Evolutionary conservation across 2,113 vertebrate species (phyloP).

Genomic region (Emberiza fucata): DNA sequence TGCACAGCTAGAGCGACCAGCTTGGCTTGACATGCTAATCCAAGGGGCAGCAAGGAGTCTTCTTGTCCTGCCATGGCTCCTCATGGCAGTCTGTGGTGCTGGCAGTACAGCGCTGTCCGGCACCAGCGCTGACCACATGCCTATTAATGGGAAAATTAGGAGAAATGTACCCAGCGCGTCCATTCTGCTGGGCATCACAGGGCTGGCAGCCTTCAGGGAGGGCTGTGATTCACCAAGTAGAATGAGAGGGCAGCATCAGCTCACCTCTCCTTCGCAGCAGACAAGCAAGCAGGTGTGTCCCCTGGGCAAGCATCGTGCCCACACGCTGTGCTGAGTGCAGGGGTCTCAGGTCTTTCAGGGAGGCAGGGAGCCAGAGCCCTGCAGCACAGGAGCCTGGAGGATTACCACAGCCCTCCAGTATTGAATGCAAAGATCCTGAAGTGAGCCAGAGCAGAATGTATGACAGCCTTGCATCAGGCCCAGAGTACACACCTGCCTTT

Average conservation of each 20-base stretch:
- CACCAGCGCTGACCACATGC: not conserved
- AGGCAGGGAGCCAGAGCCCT: not conserved
- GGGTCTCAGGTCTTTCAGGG: not conserved
- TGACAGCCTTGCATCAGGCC: not conserved
- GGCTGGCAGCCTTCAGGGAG: not conserved
- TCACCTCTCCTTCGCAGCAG: not conserved
- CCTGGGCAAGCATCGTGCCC: not conserved
- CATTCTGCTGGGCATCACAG: accelerated
- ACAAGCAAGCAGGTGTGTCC: not conserved
- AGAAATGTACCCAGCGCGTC: not conserved
- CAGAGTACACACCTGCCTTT: not conserved
- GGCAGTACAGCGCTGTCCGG: accelerated
- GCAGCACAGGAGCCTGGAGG: not conserved
- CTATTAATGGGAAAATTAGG: not conserved
- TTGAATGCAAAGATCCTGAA: not conserved
- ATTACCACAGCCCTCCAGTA: not conserved
- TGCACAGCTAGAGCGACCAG: not conserved
- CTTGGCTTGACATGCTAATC: not conserved
- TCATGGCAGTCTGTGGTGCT: not conserved
- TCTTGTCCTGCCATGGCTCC: not conserved
- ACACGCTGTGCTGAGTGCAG: accelerated
- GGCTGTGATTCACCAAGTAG: not conserved
- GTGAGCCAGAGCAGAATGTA: not conserved
- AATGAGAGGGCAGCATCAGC: not conserved
- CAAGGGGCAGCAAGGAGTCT: not conserved